Base-by-base conservation (phyloP, 1,140 invertebrate genomes). In the Papilio polytes region DNA sequence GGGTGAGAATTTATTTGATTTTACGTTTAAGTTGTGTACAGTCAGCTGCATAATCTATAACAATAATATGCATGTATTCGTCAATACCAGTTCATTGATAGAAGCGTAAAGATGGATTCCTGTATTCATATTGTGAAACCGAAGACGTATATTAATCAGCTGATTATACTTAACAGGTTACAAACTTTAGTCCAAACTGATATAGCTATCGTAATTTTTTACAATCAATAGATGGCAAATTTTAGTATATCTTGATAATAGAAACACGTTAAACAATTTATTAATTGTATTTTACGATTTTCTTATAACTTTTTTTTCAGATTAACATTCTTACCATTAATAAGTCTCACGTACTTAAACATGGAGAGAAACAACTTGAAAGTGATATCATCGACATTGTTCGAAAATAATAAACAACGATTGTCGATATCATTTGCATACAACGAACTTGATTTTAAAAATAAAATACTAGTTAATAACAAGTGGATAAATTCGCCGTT, bases 351-450 rank as follows among this genome's bases (percentile, higher is more conserved):
- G 73, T 87, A 92, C 80, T 84, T 96, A 53, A 93, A 95, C 70
- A 94, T 96, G 91, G 95, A 96, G 12, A 83, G 95, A 76, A 97
- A 97, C 85, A 88, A 92, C 31, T 85, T 96, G 46, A 94, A 94
- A 81, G 86, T 80, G 13, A 95, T 96, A 80, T 85, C 95, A 7
- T 82, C 85, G 0, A 82, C 93, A 26, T 81, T 96, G 95, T 89
- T 90, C 74, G 78, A 85, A 41, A 87, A 91, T 89, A 86, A 87
- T 83, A 87, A 89, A 89, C 80, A 88, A 82, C 89, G 82, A 82
- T 94, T 86, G 91, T 95, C 41, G 86, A 93, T 90, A 84, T 92
- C 91, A 8, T 90, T 97, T 74, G 95, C 96, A 0, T 87, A 95
- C 76, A 97, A 97, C 86, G 84, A 91, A 78, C 85, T 97, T n/a